Evolutionary conservation across 2,113 vertebrate genomes (phyloP).

Genomic region (Nansenia antarctica): DNA sequence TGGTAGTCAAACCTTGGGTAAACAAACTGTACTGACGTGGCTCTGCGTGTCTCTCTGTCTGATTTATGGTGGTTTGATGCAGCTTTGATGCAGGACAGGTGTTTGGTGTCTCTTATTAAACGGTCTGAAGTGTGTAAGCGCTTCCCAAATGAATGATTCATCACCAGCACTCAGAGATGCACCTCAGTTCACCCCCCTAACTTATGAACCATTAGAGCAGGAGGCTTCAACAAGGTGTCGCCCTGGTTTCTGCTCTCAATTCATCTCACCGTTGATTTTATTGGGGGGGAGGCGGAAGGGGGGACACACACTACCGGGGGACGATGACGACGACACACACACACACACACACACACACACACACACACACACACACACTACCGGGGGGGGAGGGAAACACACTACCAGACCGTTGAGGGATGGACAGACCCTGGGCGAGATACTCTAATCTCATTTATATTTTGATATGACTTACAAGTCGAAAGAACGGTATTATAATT

Average conservation of each 20-base stretch:
- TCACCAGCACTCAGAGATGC: constrained; percentile 30
- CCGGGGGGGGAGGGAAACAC: background rate
- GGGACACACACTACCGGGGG: background rate
- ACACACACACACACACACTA: background rate
- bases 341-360: too few species aligned
- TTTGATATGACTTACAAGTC: constrained; percentile 51
- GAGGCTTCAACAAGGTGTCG: constrained; percentile 51
- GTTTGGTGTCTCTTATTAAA: constrained; percentile 65
- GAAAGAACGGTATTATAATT: constrained; percentile 39
- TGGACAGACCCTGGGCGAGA: constrained; percentile 32
- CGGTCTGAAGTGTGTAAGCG: constrained; percentile 58
- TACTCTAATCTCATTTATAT: constrained; percentile 54
- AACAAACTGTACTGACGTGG: too few species aligned
- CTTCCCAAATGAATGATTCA: constrained; percentile 61
- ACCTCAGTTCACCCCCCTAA: constrained; percentile 41
- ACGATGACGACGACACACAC: background rate
- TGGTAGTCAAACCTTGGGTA: too few species aligned
- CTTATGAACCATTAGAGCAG: constrained; percentile 52
- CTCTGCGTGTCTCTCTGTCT: constrained; percentile 40
- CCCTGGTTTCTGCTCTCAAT: constrained; percentile 39
- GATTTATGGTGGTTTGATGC: constrained; percentile 62
- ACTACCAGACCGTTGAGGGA: constrained; percentile 30
- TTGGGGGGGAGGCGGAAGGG: constrained; percentile 20
- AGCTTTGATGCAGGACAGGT: constrained; percentile 45
- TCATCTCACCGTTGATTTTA: constrained; percentile 63